Conservation (phyloP, 2,113 vertebrate species). For the Platichthys flesus region DNA sequence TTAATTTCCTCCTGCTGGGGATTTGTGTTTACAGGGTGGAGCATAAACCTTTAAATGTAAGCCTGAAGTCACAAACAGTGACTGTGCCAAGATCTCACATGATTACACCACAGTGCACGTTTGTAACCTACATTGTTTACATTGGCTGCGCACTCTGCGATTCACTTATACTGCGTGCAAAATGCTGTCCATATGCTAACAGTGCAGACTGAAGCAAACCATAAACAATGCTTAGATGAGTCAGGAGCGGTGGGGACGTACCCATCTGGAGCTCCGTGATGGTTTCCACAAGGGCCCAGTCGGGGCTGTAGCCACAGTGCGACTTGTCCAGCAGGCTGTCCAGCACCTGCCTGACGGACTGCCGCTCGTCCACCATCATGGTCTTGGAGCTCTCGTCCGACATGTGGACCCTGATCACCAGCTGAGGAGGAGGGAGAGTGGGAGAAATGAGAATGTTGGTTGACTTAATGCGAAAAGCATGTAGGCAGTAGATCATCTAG, state of each 20-base stretch:
- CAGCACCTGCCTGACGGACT: conserved; percentile 96
- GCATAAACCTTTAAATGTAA: conserved; percentile 5
- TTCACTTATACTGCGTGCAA: neutral
- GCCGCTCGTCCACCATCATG: conserved; percentile 99
- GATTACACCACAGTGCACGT: neutral
- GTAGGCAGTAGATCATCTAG: too few relatives aligned
- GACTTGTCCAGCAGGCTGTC: conserved; percentile 98
- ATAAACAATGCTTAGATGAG: conserved; percentile 24
- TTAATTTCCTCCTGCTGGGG: conserved; percentile 23
- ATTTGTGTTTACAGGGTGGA: conserved; percentile 2
- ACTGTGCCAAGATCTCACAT: neutral
- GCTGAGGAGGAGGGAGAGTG: conserved; percentile 74
- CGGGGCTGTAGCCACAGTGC: conserved; percentile 95
- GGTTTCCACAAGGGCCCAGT: conserved; percentile 97
- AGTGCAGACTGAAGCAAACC: conserved; percentile 1
- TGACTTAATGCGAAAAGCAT: neutral
- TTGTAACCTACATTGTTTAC: neutral
- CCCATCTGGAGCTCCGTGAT: conserved; percentile 97
- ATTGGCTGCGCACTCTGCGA: too few relatives aligned
- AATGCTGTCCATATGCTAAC: neutral
- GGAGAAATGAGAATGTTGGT: neutral
- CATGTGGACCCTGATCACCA: conserved; percentile 98
- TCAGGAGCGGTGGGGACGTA: conserved; percentile 60
- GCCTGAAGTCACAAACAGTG: neutral
- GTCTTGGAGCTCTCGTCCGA: conserved; percentile 99